Base-by-base conservation (phyloP, 2,113 vertebrate species). In the Sebastes fasciatus region DNA sequence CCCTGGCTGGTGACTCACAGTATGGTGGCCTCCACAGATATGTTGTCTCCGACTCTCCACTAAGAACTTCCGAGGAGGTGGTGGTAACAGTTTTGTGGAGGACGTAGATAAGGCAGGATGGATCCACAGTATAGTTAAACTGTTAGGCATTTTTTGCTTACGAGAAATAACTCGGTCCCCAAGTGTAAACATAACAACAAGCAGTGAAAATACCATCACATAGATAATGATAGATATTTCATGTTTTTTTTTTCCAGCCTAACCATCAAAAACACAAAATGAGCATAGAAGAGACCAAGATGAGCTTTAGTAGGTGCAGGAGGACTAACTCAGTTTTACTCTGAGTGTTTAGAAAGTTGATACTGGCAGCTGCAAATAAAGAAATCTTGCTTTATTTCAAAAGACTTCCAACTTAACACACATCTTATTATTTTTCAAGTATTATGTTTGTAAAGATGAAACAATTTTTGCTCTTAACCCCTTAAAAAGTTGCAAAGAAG, bases 1-100 rank as follows among this genome's bases (percentile, higher is more conserved):
- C 91, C 90, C 86, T 92, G 86, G 92, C 87, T 94, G 92, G 91
- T 96, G 94, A 95, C 91, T 95, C 94, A 94, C 92, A 94, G 91
- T 89, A 83, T 87, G 91, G 92, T 90, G 89, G 92, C 89, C 93
- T 93, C 91, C 86, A 90, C 79, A 93, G 90, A 94, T 93, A 94
- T 78, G 90, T 92, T 86, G 92, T 89, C 90, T 92, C 87, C 71
- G 89, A 87, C 87, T 92, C 84, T 65, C 87, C 46, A 58, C 90
- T 92, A 86, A 90, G 87, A 93, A 89, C 90, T 91, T 92, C 89
- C 74, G 26, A 92, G 65, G 90, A 86, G 79, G 90, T 89, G 87
- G 89, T 65, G 77, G 89, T 83, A 92, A 92, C 83, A 88, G 80
- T 94, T 92, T 90, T 87, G 87, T 92, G 91, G 79, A 79, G 70